Evolutionary conservation across 1,140 invertebrate species (phyloP).

Genomic region (Daktulosphaira vitifoliae): DNA sequence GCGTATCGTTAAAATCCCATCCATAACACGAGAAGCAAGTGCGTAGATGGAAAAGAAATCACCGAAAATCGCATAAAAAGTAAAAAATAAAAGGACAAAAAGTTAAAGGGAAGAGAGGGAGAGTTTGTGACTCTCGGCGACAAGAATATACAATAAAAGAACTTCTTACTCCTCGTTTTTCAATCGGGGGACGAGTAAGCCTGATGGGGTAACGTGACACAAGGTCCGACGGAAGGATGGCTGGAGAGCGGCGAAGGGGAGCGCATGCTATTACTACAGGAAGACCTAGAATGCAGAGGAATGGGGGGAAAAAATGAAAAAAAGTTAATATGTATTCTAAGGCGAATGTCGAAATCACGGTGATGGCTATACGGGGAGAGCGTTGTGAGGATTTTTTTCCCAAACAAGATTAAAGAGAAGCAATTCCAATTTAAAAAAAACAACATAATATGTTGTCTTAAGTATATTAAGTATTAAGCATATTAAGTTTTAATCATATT

Average conservation of each 20-base stretch:
- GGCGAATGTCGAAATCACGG: slow-evolving; percentile 17
- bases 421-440: not conserved
- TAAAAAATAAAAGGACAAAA: not conserved
- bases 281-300: not conserved
- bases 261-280: not conserved
- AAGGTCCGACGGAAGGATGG: not conserved
- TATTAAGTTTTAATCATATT: no score
- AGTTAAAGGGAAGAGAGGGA: not conserved
- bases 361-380: not conserved
- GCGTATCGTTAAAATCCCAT: slow-evolving; percentile 29
- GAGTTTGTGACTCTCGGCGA: slow-evolving; percentile 12
- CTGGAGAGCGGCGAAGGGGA: not conserved
- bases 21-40: no score
- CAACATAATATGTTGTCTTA: no score
- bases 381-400: slow-evolving; percentile 1
- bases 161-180: not conserved
- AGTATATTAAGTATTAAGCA: no score
- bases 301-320: not conserved
- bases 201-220: no score
- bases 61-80: not conserved
- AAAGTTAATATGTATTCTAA: slow-evolving; percentile 31
- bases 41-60: not conserved
- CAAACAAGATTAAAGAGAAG: not conserved
- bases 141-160: not conserved
- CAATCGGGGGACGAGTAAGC: not conserved